Evolutionary conservation across 2,888 invertebrate species (phyloP), one percentile per base, ranked within the genome.

Genomic region (Drosophila tripunctata): DNA sequence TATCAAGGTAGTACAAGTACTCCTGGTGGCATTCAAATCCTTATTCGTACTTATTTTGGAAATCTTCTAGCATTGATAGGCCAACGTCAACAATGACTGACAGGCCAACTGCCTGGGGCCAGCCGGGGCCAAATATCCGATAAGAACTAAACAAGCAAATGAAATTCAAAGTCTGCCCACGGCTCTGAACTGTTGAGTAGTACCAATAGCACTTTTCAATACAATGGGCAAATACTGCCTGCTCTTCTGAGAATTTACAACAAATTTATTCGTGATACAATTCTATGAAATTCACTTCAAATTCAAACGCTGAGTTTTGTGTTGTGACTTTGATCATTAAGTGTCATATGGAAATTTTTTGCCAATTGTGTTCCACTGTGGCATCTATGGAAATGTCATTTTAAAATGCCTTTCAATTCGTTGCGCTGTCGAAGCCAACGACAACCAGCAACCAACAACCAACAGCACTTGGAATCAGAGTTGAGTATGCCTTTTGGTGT

Each of bases 141-240:
- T 86, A 81, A 81, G 84, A 63, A 77, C 65, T 77, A 86, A 86
- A 62, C 80, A 83, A 76, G 87, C 84, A 77, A 86, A 83, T 80
- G 68, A 74, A 83, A 74, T 87, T 65, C 54, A 45, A 75, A 75
- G 60, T 69, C 62, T 57, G 68, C 62, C 43, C 15, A 8, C 22
- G 68, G 74, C 64, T 22, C 30, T 15, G n/a, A 22, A 24, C 33
- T 33, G n/a, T n/a, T n/a, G n/a, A n/a, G n/a, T n/a, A n/a, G 30
- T 38, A 14, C 31, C 43, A 50, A 62, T 52, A 43, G 60, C n/a
- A 19, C 68, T 45, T 61, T n/a, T 14, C 38, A 30, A 44, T 33
- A 72, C 72, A 44, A 52, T 72, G 75, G 64, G 8, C 35, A 30
- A 27, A 4, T 50, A 6, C 12, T 55, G 21, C n/a, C n/a, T 22